Percentiles rank a stretch among this genome's conserved stretches.
Conservation (phyloP, 2,797 vertebrate genomes). For the Argya squamiceps region DNA sequence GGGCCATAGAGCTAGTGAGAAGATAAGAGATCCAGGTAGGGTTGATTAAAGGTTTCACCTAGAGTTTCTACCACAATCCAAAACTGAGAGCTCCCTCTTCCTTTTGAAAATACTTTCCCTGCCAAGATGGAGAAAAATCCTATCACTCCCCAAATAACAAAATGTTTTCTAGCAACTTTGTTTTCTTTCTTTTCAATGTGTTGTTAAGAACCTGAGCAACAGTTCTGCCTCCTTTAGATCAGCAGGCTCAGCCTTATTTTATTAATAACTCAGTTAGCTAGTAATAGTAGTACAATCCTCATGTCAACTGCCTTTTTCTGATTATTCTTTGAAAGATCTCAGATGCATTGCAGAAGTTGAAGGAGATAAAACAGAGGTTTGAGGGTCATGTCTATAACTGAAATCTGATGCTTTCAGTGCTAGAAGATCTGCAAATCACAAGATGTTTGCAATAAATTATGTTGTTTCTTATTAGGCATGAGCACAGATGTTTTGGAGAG, state of each 20-base stretch:
- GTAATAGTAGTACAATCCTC: not conserved
- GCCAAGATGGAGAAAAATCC: not conserved
- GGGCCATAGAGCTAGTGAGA: not conserved
- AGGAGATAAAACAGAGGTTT: not conserved
- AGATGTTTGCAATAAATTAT: not conserved
- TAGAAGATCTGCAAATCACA: not conserved
- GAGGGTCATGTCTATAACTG: not conserved
- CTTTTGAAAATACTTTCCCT: not conserved
- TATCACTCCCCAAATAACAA: not conserved
- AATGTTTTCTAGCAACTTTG: not conserved
- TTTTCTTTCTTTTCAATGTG: not conserved
- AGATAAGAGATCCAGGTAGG: not conserved
- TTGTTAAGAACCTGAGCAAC: not conserved
- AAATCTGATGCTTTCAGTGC: not conserved
- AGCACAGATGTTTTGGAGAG: not conserved
- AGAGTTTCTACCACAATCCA: not conserved
- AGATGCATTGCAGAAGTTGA: not conserved
- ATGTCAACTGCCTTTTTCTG: not conserved
- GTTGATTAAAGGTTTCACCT: not conserved
- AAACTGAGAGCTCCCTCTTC: not conserved
- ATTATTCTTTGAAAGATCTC: not conserved
- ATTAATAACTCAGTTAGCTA: not conserved
- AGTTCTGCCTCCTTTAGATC: not conserved
- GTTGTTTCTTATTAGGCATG: not conserved
- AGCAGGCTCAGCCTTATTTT: not conserved